Base-by-base conservation (phyloP, 1,140 invertebrate species). In the Myzus persicae region DNA sequence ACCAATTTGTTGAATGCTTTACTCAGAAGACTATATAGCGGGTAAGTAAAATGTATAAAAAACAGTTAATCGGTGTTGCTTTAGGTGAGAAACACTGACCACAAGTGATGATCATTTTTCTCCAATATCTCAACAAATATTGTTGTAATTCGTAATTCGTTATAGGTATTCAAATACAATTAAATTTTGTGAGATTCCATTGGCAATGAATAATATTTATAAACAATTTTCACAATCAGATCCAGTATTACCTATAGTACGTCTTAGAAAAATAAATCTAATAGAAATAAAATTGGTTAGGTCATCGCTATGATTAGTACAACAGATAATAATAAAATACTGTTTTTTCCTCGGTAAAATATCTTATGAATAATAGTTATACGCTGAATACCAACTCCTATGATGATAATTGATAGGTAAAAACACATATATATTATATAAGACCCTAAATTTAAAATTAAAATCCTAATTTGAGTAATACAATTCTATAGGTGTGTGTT, bases 301-400 rank as follows among this genome's bases (percentile, higher is more conserved):
- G 48, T 92, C 90, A 92, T 92, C 90, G 24, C 81, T 76, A 76
- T 81, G 67, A 44, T 82, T 92, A 92, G 44, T 24, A 48, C 90
- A 92, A 92, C 90, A 44, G 90, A 36, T 92, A 82, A 92, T 44
- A 92, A 92, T 92, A 92, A 82, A 92, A 82, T 26, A 42, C 8
- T 22, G 26, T 90, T 67, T 90, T 51, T 90, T 59, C 51, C 51
- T 67, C 38, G 11, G 26, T 42, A n/a, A 20, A 67, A 59, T n/a
- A 46, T 87, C 40, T 11, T 46, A 36, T 38, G 14, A 90, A 54
- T 31, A 40, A 54, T 8, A 24, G n/a, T 48, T 40, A 26, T 36
- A 89, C 87, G 46, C 38, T 51, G 44, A 24, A 85, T 26, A 22
- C 8, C 8, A 20, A n/a, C 7, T 81, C 76, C 36, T 38, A 82